phyloP scores from a whole-genome alignment of 2,888 invertebrate genomes.

The Drepanosiphum platanoidis region DNA sequence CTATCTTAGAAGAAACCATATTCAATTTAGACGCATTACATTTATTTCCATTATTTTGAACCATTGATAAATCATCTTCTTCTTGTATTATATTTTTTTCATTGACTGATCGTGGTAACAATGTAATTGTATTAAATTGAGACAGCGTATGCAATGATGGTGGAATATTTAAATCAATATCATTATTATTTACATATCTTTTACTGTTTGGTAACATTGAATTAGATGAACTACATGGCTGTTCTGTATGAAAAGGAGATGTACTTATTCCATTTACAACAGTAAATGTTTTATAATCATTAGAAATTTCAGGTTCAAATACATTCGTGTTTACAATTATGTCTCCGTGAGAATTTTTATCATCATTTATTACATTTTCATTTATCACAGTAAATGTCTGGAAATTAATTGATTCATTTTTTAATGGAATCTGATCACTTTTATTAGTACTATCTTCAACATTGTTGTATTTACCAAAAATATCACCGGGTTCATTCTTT shows the following conservation, averaged over 20 bases:
- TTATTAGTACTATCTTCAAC: conserved; percentile 19
- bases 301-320: conserved; percentile 36
- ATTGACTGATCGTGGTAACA: conserved; percentile 3
- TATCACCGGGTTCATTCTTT: conserved; percentile 19
- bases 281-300: conserved; percentile 57
- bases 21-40: neutral
- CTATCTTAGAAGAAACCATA: neutral
- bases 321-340: neutral
- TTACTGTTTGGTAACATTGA: conserved; percentile 26
- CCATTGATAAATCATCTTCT: neutral
- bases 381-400: conserved; percentile 54
- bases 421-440: conserved; percentile 28
- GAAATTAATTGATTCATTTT: conserved; percentile 37
- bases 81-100: neutral
- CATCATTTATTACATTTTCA: conserved; percentile 33
- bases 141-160: conserved; percentile 1
- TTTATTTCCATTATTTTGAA: neutral
- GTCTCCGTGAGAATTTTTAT: neutral
- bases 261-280: conserved; percentile 44
- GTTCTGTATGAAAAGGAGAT: neutral
- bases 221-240: conserved; percentile 19
- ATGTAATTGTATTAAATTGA: conserved; percentile 37
- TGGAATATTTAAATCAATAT: conserved; percentile 26
- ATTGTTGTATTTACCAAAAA: conserved; percentile 18
- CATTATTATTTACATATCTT: conserved; percentile 35